Base-by-base conservation (phyloP, 2,113 vertebrate genomes). In the Lasiurus cinereus region DNA sequence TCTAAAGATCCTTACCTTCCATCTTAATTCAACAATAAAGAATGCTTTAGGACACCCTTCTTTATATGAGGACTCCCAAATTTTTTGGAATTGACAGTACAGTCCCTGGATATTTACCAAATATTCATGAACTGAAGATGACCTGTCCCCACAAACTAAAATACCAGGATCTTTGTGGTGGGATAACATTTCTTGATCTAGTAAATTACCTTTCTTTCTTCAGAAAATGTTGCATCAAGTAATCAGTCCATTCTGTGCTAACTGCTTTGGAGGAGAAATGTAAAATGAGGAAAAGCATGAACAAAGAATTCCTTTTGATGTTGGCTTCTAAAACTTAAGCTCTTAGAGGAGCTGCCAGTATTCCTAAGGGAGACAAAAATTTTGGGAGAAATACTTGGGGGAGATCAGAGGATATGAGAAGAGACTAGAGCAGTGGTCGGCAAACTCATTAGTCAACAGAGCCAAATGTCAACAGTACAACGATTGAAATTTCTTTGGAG, bases 241-340 rank as follows among this genome's bases (percentile, higher is more conserved):
- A 73, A 27, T 72, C 29, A 77, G 33, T 21, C 29, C 14, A 14
- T 22, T 83, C 50, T 46, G 21, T 92, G 29, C 43, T 92, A 76
- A 70, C 43, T 29, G 59, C 69, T 39, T 92, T 62, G 19, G 43
- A 83, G 21, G 43, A 83, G 62, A 8, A 62, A 48, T 83, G 15
- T 33, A 29, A 95, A 48, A 64, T 2, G 10, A 54, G 22, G 27
- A 39, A 59, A 78, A 59, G 9, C 78, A 59, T 66, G 46, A 5
- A 56, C n/a, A 52, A 89, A 83, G 21, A 15, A 6, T 8, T 70
- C 18, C 39, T 67, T 67, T 78, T 54, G 7, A 67, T 31, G 27
- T 39, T 87, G 31, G 46, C 59, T 82, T 94, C 48, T 82, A 76
- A 94, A 91, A 82, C 56, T 18, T 87, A 76, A 91, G 33, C 31